Base-by-base conservation (phyloP, 2,888 invertebrate species). In the Ferrisia virgata region DNA sequence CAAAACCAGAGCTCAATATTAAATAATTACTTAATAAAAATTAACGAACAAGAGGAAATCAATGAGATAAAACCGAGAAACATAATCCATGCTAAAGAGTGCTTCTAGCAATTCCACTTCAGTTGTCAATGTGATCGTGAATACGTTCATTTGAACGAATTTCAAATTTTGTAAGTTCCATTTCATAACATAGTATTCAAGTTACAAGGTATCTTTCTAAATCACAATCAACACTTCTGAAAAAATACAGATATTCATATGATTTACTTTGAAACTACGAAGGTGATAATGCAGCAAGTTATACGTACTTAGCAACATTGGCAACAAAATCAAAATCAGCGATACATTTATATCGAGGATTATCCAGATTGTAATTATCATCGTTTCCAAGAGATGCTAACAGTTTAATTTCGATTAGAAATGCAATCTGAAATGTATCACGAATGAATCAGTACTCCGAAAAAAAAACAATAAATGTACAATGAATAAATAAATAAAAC, bases 291-390 rank as follows among this genome's bases (percentile, higher is more conserved):
- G 18, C 76, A 39, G 84, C 85, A 79, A n/a, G 0, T 53, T 53
- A 8, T 1, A 53, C 53, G 13, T 84, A 87, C 87, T 93, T 94
- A 0, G 95, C 92, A 64, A 97, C 92, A 4, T 93, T 91, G 22
- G 92, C 90, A 82, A 96, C 93, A 87, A 96, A 95, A 87, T 96
- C 95, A 58, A 94, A 92, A 18, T 93, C 92, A 4, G 96, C 94
- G 36, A 94, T 93, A 88, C 97, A 97, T 88, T 96, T 96, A 87
- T 95, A 94, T 87, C 95, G 95, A 0, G 95, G 94, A 0, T 93
- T 91, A 86, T 96, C 95, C 36, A 96, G 90, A 87, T 92, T 92
- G 6, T 13, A 22, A 85, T 92, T 92, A 87, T 93, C 94, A 80
- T 94, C 94, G 0, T 93, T 91, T 1, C 90, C 90, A 11, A 93